Evolutionary conservation across 2,113 vertebrate genomes (phyloP), one percentile per base, ranked within the genome.

Genomic region (Spea multiplicata): DNA sequence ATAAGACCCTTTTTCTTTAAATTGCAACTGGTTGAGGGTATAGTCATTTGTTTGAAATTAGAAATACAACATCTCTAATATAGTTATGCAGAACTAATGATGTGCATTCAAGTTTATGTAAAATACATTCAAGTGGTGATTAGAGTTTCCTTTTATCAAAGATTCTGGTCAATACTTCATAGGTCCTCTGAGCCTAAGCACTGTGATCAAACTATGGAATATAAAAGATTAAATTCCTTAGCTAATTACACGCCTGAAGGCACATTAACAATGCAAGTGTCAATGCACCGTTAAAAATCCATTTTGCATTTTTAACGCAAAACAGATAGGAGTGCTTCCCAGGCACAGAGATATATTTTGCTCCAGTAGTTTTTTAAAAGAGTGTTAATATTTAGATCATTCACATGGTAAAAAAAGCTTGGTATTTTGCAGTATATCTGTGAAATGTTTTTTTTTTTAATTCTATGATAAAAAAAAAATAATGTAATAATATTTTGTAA

Each of bases 221-320:
- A 92, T 89, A 90, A 90, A 93, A 93, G 90, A 93, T 93, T 92
- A 92, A 93, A 91, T 84, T 90, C 85, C 88, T 90, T 82, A 86
- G 84, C 87, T 94, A 93, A 93, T 94, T 92, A 92, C 89, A 92
- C 87, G 92, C 93, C 89, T 91, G 89, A 91, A 92, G 90, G 90
- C 89, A 89, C 91, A 93, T 93, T 93, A 91, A 93, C 90, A 92
- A 92, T 91, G 81, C 84, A 89, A 91, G 87, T 90, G 91, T 91
- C 89, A 92, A 89, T 88, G 87, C 84, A 87, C 83, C 87, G 87
- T 88, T 76, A 84, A 90, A 92, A 91, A 92, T 88, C 91, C 88
- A 91, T 90, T 93, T 90, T 44, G 17, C 84, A 88, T 90, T 92
- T 92, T 90, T 91, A 91, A 90, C 88, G 87, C 83, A 90, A 81